Base-by-base conservation (phyloP, 2,888 invertebrate species). In the Carpatolechia fugitivella region DNA sequence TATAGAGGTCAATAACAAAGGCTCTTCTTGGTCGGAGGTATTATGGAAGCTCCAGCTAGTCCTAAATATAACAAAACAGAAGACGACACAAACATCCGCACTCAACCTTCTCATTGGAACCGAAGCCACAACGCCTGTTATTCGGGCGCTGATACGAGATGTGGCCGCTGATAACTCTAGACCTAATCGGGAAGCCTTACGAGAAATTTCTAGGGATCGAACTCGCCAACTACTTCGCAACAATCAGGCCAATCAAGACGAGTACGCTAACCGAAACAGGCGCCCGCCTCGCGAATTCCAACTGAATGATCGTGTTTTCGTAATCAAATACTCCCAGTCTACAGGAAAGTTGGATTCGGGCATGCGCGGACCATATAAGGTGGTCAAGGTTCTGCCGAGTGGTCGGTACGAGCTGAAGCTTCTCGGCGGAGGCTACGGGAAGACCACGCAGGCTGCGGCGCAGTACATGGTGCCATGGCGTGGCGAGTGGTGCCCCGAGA, bases 391-490 rank as follows among this genome's bases (percentile, higher is more conserved):
- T 10, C 31, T 59, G 7, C 59, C 54, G 1, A 46, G 49, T 30
- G 55, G 40, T 0, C 55, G 59, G 0, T 59, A 61, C 29, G 55
- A 53, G 33, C 55, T 60, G 10, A n/a, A 51, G 13, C 40, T 63
- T 16, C 46, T 64, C n/a, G 35, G 61, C 58, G 52, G 54, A 61
- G 30, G 33, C 1, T 58, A 57, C 46, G 61, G 62, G 0, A 62
- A 64, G 18, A 54, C 53, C 0, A 62, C 62, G 0, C 59, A 64
- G 33, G 60, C 64, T 1, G 60, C 62, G 0, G 62, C 60, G 0
- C 44, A 62, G 30, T 55, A 56, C 36, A 61, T 65, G 61, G 59
- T 61, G 14, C 54, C 52, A 0, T 62, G 60, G 64, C 47, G 49
- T 56, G 48, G 48, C 6, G 48, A 48, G 16, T 48, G 48, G 48